Evolutionary conservation across 2,888 invertebrate genomes (phyloP).

Genomic region (Baronia brevicornis): DNA sequence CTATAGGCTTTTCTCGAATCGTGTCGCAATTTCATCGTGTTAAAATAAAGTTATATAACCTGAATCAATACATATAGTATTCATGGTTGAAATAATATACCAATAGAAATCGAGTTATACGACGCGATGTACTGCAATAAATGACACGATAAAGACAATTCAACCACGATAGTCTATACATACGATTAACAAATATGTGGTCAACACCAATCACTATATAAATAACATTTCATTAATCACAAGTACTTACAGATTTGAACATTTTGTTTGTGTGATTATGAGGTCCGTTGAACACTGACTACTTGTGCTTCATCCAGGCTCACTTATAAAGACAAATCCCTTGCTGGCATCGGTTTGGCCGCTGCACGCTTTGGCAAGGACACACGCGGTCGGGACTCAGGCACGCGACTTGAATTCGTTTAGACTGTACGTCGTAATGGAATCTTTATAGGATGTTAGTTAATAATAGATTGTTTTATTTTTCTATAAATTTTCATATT

Average conservation of each 20-base stretch:
- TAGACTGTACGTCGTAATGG: slow-evolving; percentile 25
- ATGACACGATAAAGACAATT: no score
- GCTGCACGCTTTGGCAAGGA: slow-evolving; percentile 47
- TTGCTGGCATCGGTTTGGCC: slow-evolving; percentile 52
- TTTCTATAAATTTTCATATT: no score
- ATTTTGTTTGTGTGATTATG: slow-evolving; percentile 51
- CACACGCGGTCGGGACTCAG: slow-evolving; percentile 40
- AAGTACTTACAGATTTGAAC: slow-evolving; percentile 69
- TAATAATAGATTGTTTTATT: no score
- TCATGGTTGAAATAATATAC: no score
- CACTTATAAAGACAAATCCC: slow-evolving; percentile 60
- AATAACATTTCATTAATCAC: slow-evolving; percentile 3
- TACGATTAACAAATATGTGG: neutral
- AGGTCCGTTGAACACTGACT: slow-evolving; percentile 46
- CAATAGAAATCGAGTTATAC: no score
- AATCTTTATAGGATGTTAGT: slow-evolving; percentile 39
- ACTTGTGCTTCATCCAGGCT: slow-evolving; percentile 32
- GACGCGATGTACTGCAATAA: no score
- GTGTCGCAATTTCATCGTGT: no score
- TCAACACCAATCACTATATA: neutral
- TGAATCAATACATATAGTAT: no score
- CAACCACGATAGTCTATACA: neutral
- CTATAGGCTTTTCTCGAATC: no score
- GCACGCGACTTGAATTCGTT: slow-evolving; percentile 53
- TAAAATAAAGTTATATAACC: no score